phyloP scores from a whole-genome alignment of 2,113 vertebrate genomes.

The Bubo blakistoni region DNA sequence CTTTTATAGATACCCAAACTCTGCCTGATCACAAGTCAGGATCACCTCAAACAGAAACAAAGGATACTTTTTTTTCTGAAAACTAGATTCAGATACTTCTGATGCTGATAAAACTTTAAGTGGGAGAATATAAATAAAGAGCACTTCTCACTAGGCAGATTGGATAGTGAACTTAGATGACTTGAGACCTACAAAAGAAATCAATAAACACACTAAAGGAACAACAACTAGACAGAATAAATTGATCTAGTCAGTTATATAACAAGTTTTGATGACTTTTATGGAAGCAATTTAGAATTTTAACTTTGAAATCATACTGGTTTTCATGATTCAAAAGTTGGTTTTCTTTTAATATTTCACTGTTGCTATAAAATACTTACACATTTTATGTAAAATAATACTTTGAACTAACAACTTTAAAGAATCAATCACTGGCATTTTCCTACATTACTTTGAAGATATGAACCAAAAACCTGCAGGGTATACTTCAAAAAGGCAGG shows the following conservation, averaged over 20 bases:
- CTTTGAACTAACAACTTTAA: slow-evolving; percentile 78
- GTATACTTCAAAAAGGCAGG: slow-evolving; percentile 70
- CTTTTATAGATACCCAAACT: background rate
- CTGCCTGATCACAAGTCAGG: slow-evolving; percentile 3
- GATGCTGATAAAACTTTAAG: slow-evolving; percentile 54
- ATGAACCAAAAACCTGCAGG: slow-evolving; percentile 68
- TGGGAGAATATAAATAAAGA: slow-evolving; percentile 59
- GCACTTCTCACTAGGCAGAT: slow-evolving; percentile 50
- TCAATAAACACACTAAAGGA: slow-evolving; percentile 72
- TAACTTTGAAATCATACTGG: slow-evolving; percentile 70
- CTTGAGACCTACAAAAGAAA: slow-evolving; percentile 65
- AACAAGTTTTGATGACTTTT: slow-evolving; percentile 49
- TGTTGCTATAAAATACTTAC: slow-evolving; percentile 63
- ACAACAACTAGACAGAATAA: slow-evolving; percentile 57
- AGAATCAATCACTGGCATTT: slow-evolving; percentile 71
- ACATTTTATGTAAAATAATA: slow-evolving; percentile 75
- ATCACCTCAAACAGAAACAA: slow-evolving; percentile 62
- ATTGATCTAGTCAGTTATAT: slow-evolving; percentile 69
- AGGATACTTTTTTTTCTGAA: slow-evolving; percentile 38
- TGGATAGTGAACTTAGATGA: slow-evolving; percentile 64
- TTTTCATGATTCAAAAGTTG: slow-evolving; percentile 51
- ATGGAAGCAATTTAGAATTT: slow-evolving; percentile 59
- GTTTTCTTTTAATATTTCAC: slow-evolving; percentile 65
- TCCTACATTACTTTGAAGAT: slow-evolving; percentile 67
- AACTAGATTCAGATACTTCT: slow-evolving; percentile 43